phyloP scores from a whole-genome alignment of 1,140 invertebrate species.

The Leptopilina clavipes region DNA sequence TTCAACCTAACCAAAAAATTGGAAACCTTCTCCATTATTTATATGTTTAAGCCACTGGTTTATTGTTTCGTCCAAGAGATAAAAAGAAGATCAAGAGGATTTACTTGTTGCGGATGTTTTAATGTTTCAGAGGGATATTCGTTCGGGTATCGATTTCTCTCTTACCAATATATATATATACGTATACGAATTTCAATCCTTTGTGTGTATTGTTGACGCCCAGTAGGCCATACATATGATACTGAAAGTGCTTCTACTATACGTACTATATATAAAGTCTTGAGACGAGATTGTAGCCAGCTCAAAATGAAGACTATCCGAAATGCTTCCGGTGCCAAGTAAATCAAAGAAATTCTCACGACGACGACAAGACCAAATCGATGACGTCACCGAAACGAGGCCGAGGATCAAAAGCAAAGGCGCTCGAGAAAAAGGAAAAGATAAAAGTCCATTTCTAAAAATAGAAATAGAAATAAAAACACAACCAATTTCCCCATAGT shows the following conservation, averaged over 20 bases:
- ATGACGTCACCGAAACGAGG: slow-evolving; percentile 49
- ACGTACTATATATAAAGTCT: slow-evolving; percentile 21
- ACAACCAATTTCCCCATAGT: background rate
- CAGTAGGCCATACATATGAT: slow-evolving; percentile 57
- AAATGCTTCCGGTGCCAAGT: slow-evolving; percentile 51
- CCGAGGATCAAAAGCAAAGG: slow-evolving; percentile 51
- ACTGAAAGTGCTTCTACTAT: slow-evolving; percentile 56
- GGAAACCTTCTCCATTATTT: too few species aligned
- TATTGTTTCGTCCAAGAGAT: too few species aligned
- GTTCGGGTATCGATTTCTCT: slow-evolving; percentile 39
- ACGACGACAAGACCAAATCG: slow-evolving; percentile 46
- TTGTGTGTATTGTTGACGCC: slow-evolving; percentile 52
- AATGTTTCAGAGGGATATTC: slow-evolving; percentile 10
- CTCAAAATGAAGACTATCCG: slow-evolving; percentile 53
- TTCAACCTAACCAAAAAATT: too few species aligned
- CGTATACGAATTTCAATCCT: too few species aligned
- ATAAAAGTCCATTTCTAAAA: slow-evolving; percentile 36
- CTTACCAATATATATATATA: slow-evolving; percentile 23
- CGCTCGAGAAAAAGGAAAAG: slow-evolving; percentile 49
- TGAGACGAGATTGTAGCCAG: slow-evolving; percentile 49
- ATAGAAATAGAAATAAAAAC: background rate
- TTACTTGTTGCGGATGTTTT: slow-evolving; percentile 29
- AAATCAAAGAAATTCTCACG: slow-evolving; percentile 56
- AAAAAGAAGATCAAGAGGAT: background rate
- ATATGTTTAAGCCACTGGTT: too few species aligned